phyloP scores from a whole-genome alignment of 2,888 invertebrate species.

The Apotomis turbidana region DNA sequence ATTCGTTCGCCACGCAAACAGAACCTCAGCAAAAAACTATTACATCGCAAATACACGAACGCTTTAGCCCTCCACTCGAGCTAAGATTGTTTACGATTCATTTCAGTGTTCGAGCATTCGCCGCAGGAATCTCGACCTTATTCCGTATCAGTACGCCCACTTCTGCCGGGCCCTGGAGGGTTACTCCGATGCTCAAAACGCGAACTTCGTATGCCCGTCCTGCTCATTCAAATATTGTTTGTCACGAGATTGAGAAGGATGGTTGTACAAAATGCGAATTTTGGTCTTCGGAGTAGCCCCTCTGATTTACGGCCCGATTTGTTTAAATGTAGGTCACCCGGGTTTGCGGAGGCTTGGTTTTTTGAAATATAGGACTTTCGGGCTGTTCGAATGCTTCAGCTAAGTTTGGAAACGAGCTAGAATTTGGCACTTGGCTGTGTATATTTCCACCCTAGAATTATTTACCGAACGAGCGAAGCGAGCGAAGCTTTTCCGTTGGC shows the following conservation, averaged over 20 bases:
- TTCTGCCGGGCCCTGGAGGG: not conserved
- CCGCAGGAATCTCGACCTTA: constrained; percentile 21
- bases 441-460: no score
- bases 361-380: constrained; percentile 28
- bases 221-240: no score
- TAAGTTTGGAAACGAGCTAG: not conserved
- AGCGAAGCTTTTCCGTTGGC: no score
- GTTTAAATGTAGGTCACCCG: constrained; percentile 42
- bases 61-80: constrained; percentile 16
- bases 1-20: not conserved
- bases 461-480: no score
- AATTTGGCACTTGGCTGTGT: not conserved
- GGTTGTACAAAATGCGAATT: no score
- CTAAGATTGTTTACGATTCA: constrained; percentile 36
- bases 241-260: no score
- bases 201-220: no score
- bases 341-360: constrained; percentile 25
- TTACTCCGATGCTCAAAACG: no score
- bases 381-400: not conserved
- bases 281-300: no score
- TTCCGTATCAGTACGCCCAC: constrained; percentile 5
- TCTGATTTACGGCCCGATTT: constrained; percentile 33
- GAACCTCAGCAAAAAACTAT: no score
- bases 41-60: constrained; percentile 15
- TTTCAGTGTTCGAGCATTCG: constrained; percentile 28